These are phyloP conservation scores for Kuschelorhynchus macadamiae DNA, from an alignment of 2,888 invertebrate genomes.

Conservation along the genomic window DNA sequence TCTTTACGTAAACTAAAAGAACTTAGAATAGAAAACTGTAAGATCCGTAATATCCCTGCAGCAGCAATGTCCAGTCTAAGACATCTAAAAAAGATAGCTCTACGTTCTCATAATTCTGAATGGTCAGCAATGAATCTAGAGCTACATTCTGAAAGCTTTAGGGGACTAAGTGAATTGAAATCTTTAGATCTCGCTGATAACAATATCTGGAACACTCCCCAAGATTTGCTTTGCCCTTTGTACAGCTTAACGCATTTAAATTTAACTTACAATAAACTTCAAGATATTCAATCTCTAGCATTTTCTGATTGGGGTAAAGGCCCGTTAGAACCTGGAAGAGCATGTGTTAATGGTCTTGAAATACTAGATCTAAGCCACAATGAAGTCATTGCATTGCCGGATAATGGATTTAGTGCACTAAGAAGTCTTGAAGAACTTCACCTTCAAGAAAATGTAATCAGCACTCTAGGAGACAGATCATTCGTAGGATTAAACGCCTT, in stretches of 20 bases:
- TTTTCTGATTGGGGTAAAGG: slow-evolving; percentile 82
- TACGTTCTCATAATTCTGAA: slow-evolving; percentile 84
- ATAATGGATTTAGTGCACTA: slow-evolving; percentile 80
- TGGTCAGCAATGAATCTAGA: slow-evolving; percentile 87
- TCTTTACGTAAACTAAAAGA: slow-evolving; percentile 77
- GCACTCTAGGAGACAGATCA: slow-evolving; percentile 81
- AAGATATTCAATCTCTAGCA: slow-evolving; percentile 82
- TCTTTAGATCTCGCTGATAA: slow-evolving; percentile 81
- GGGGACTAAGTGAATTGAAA: slow-evolving; percentile 78
- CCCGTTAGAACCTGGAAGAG: slow-evolving; percentile 73
- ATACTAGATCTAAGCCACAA: slow-evolving; percentile 82
- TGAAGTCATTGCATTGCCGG: slow-evolving; percentile 79
- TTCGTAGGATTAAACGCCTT: slow-evolving; percentile 80
- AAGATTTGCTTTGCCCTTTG: slow-evolving; percentile 81
- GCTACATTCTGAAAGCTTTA: slow-evolving; percentile 79
- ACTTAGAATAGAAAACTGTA: slow-evolving; percentile 82
- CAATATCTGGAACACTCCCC: slow-evolving; percentile 83
- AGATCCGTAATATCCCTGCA: slow-evolving; percentile 81
- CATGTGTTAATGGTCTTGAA: slow-evolving; percentile 80
- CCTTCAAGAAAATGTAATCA: slow-evolving; percentile 83
- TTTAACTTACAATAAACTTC: slow-evolving; percentile 82
- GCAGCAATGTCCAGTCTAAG: slow-evolving; percentile 78
- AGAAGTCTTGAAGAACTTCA: slow-evolving; percentile 79
- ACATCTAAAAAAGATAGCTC: slow-evolving; percentile 76
- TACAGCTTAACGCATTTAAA: slow-evolving; percentile 79